Conservation (phyloP, 2,797 vertebrate species). For the Poeciliopsis presidionis region DNA sequence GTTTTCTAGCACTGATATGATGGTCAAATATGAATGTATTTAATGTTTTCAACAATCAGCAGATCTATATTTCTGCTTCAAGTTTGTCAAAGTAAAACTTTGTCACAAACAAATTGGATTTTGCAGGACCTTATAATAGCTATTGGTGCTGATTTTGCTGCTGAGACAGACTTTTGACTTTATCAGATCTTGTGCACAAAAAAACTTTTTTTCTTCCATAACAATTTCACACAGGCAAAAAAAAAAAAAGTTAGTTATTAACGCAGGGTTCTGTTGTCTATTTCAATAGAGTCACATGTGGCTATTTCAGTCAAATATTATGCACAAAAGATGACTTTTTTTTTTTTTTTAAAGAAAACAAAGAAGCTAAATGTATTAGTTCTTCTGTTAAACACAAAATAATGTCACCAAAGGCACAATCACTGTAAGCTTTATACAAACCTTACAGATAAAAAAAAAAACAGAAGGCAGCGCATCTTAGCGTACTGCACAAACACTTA, state of each 20-base stretch:
- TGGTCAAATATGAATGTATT: not conserved
- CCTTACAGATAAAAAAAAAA: not conserved
- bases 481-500: not conserved
- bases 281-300: not conserved
- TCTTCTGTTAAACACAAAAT: not conserved
- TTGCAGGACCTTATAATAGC: not conserved
- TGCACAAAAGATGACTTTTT: not conserved
- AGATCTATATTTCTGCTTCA: not conserved
- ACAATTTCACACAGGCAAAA: not conserved
- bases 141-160: not conserved
- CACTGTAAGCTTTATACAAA: not conserved
- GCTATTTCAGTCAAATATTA: not conserved
- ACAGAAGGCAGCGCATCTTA: not conserved
- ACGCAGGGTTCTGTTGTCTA: not conserved
- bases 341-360: not conserved
- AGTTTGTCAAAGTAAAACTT: not conserved
- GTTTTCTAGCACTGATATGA: not conserved
- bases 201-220: not conserved
- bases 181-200: not conserved
- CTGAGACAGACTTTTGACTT: not conserved
- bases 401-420: not conserved
- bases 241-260: not conserved
- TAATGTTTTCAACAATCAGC: not conserved
- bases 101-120: not conserved
- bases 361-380: not conserved